Evolutionary conservation across 1,140 invertebrate genomes (phyloP).

Genomic region (Drosophila eugracilis): DNA sequence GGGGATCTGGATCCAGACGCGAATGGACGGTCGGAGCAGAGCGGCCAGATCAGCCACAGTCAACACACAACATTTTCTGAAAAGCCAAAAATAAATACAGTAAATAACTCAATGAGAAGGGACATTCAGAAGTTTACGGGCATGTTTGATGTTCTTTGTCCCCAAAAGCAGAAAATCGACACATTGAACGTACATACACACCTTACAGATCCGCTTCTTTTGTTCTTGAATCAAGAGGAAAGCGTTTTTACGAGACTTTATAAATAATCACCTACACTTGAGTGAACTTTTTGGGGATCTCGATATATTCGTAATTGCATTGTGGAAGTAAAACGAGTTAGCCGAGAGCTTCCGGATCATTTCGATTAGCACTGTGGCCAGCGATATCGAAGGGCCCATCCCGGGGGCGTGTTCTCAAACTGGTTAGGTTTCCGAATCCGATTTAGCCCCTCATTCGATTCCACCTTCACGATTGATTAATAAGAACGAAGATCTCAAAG

Average conservation of each 20-base stretch:
- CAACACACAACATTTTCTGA: constrained; percentile 63
- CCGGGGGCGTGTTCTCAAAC: constrained; percentile 19
- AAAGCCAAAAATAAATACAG: constrained; percentile 57
- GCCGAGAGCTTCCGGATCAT: constrained; percentile 51
- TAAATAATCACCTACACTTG: constrained; percentile 30
- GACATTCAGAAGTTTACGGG: constrained; percentile 55
- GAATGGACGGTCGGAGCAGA: constrained; percentile 36
- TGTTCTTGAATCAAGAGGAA: constrained; percentile 48
- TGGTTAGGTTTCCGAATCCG: constrained; percentile 18
- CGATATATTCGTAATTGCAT: constrained; percentile 20
- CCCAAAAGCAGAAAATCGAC: constrained; percentile 27
- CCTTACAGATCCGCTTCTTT: constrained; percentile 29
- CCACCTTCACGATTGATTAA: too few relatives aligned
- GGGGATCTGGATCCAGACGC: constrained; percentile 12
- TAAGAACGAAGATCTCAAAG: not conserved
- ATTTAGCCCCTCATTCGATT: too few relatives aligned
- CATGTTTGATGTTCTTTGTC: constrained; percentile 57
- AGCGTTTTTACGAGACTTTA: constrained; percentile 48
- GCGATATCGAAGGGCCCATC: constrained; percentile 10
- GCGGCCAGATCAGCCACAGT: constrained; percentile 54
- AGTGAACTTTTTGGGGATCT: constrained; percentile 31
- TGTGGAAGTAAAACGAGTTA: constrained; percentile 49
- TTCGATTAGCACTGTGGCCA: constrained; percentile 48
- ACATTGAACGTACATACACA: too few relatives aligned
- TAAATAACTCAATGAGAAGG: constrained; percentile 34